Conservation (phyloP, 53 echinoderm and acorn worm genomes). For the Zoroaster sp. region DNA sequence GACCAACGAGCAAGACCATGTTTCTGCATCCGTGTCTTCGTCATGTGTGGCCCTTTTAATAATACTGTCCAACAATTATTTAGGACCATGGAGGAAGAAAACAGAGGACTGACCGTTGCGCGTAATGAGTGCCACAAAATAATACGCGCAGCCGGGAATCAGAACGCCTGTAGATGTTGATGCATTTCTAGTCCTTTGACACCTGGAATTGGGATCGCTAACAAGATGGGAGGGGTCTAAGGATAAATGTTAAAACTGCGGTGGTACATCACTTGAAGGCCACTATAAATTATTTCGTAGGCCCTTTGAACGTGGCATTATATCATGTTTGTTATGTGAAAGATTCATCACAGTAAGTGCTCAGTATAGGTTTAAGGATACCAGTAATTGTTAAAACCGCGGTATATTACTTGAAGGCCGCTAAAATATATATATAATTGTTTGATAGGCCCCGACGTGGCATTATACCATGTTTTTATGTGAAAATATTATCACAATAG, state of each 20-base stretch:
- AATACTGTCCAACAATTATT: not conserved
- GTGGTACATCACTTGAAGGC: not conserved
- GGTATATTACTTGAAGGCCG: too few species aligned
- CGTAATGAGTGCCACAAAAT: not conserved
- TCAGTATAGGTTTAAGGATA: too few species aligned
- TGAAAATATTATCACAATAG: too few species aligned
- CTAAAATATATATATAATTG: too few species aligned
- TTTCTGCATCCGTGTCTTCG: not conserved
- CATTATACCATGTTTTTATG: too few species aligned
- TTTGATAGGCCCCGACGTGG: too few species aligned
- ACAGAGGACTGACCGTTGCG: not conserved
- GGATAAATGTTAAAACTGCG: not conserved
- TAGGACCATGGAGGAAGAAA: too few species aligned
- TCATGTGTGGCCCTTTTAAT: conserved; percentile 16
- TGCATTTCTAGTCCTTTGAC: not conserved
- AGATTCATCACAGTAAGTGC: too few species aligned
- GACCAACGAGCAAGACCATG: too few species aligned
- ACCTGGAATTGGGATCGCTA: conserved; percentile 13
- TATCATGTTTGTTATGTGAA: not conserved
- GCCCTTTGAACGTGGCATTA: too few species aligned
- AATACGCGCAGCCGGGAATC: not conserved
- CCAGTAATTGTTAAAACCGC: too few species aligned
- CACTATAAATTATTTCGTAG: too few species aligned
- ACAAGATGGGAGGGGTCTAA: not conserved
- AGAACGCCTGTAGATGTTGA: not conserved